phyloP scores from a whole-genome alignment of 2,888 invertebrate genomes.

The Epirrita christyi region DNA sequence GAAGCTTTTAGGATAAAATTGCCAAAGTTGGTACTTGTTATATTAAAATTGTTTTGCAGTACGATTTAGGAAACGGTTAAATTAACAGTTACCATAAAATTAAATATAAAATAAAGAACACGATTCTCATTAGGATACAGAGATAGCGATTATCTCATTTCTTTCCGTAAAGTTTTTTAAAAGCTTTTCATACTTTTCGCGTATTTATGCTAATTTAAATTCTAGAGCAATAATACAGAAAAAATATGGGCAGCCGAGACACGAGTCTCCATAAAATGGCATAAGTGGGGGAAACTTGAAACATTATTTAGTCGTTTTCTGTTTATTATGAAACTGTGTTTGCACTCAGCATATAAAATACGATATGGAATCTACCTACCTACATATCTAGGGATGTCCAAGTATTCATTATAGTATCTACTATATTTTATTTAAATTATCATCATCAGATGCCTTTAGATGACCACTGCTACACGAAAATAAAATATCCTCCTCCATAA shows the following conservation, averaged over 20 bases:
- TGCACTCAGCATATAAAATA: conserved; percentile 11
- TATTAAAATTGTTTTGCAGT: conserved; percentile 17
- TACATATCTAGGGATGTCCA: background rate
- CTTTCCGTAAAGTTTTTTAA: conserved; percentile 58
- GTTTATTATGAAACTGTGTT: conserved; percentile 45
- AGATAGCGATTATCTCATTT: conserved; percentile 54
- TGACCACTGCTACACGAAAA: too few species aligned
- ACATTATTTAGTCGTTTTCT: conserved; percentile 62
- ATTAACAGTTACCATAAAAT: conserved; percentile 38
- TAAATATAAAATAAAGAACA: conserved; percentile 34
- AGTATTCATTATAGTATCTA: background rate
- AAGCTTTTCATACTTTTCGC: conserved; percentile 61
- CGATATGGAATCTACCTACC: background rate
- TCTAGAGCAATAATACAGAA: conserved; percentile 61
- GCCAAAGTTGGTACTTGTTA: conserved; percentile 23
- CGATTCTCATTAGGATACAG: conserved; percentile 49
- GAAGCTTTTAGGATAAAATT: conserved; percentile 24
- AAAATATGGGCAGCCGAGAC: conserved; percentile 58
- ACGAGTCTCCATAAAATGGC: conserved; percentile 61
- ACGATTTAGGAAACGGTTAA: conserved; percentile 24
- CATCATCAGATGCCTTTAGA: too few species aligned
- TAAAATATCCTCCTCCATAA: too few species aligned
- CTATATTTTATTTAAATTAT: too few species aligned
- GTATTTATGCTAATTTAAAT: conserved; percentile 65
- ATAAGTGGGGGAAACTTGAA: conserved; percentile 62